phyloP scores from a whole-genome alignment of 2,797 vertebrate species.

The Eupleurogrammus muticus region DNA sequence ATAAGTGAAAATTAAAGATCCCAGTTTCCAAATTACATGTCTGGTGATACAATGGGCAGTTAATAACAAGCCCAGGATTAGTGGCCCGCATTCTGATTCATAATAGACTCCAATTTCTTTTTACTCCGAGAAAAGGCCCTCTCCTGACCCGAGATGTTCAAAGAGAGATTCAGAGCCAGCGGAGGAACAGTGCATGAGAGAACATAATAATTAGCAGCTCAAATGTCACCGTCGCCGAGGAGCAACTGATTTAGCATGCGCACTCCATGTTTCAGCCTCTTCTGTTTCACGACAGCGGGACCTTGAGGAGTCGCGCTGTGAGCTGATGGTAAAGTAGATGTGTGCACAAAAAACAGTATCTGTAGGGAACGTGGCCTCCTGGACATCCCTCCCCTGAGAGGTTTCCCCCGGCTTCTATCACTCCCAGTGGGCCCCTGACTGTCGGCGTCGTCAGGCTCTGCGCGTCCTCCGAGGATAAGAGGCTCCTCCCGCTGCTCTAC shows the following conservation, averaged over 20 bases:
- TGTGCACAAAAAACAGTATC: slow-evolving; percentile 41
- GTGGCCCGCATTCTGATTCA: slow-evolving; percentile 56
- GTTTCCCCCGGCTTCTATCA: slow-evolving; percentile 35
- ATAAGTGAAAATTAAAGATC: slow-evolving; percentile 62
- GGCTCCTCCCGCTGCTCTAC: slow-evolving; percentile 61
- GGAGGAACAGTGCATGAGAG: slow-evolving; percentile 65
- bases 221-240: slow-evolving; percentile 73
- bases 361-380: slow-evolving; percentile 54
- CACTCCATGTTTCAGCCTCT: slow-evolving; percentile 48
- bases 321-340: slow-evolving; percentile 19
- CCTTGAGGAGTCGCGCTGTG: not conserved
- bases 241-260: slow-evolving; percentile 65
- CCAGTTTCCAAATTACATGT: slow-evolving; percentile 54
- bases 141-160: slow-evolving; percentile 67
- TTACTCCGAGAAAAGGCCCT: slow-evolving; percentile 31
- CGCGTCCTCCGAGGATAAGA: slow-evolving; percentile 42
- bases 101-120: slow-evolving; percentile 52
- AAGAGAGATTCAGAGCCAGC: slow-evolving; percentile 57
- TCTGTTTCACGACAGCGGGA: slow-evolving; percentile 27
- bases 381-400: slow-evolving; percentile 46
- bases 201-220: slow-evolving; percentile 77
- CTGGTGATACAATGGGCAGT: slow-evolving; percentile 58
- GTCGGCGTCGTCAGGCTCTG: slow-evolving; percentile 56
- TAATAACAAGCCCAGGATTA: slow-evolving; percentile 70
- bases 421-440: slow-evolving; percentile 58